Evolutionary conservation across 37 sponge, comb jelly and placozoan genomes (phyloP), one percentile per base, ranked within the genome.

Genomic region (Lycopodina hypogea): DNA sequence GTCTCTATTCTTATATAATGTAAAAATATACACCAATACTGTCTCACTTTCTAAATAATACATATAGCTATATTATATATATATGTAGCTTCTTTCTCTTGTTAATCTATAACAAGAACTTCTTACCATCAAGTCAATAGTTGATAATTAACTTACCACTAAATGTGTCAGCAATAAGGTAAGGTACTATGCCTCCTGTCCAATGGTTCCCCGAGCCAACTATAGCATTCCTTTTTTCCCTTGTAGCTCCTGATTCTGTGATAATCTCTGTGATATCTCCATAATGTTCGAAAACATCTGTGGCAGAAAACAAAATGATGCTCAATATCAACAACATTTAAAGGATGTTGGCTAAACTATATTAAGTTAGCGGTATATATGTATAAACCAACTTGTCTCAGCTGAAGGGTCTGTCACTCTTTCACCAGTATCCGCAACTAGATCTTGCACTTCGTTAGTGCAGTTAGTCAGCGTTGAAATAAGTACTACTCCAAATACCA

Each of bases 121-220:
- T 70, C 7, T 45, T 42, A 21, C 26, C 8, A 73, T 42, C 30
- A 35, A 28, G 28, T 53, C 42, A 32, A 42, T 2, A 28, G n/a
- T 15, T 35, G 28, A 6, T 60, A 7, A 4, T 7, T 23, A 0
- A 17, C 82, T 82, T 37, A 84, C 92, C 81, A 57, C 48, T 78
- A 50, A 71, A 88, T 62, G 22, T 42, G n/a, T 50, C 26, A 7
- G 71, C 23, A 51, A 93, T 86, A 2, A n/a, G 35, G 57, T 80
- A 93, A 0, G 68, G 61, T 1, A 93, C 77, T 14, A 72, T 69
- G 8, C 60, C 89, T 30, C 77, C 51, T 28, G 93, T 89, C 89
- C 93, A 93, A 14, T 82, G 80, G 3, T 12, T 2, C 29, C 38
- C 39, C 15, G 26, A 40, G 33, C 72, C 56, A 26, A 8, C 4